Percentiles rank a stretch among this genome's conserved stretches.
Conservation (phyloP, 2,797 vertebrate species). For the Ptychadena robeensis region DNA sequence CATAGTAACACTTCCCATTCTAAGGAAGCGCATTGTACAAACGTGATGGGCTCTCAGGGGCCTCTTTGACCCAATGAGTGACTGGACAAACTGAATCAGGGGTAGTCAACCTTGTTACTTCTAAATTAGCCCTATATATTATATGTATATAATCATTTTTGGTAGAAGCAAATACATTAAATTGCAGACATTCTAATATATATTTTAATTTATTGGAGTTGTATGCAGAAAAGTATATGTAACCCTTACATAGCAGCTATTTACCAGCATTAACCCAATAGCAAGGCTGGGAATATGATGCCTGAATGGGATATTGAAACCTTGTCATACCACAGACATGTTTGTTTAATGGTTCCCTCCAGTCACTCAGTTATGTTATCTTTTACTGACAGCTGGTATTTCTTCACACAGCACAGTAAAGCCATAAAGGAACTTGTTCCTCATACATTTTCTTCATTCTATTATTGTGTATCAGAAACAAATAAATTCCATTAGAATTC, state of each 20-base stretch:
- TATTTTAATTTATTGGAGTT: too few species aligned
- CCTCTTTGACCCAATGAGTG: constrained; percentile 11
- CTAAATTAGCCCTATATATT: not conserved
- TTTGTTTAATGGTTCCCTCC: not conserved
- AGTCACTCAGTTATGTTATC: not conserved
- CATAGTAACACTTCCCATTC: constrained; percentile 78
- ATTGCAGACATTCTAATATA: too few species aligned
- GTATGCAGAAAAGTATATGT: too few species aligned
- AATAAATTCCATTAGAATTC: too few species aligned
- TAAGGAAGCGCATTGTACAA: constrained; percentile 64
- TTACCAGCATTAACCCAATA: not conserved
- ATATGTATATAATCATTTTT: not conserved
- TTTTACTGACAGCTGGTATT: constrained; percentile 9
- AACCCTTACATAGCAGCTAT: not conserved
- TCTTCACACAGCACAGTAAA: not conserved
- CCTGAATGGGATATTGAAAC: not conserved
- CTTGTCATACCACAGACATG: not conserved
- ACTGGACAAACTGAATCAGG: not conserved
- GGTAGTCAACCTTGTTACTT: not conserved
- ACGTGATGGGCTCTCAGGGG: constrained; percentile 24
- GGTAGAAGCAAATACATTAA: too few species aligned
- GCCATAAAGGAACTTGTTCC: not conserved
- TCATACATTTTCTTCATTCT: too few species aligned
- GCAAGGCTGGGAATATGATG: not conserved
- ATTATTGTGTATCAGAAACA: not conserved